Percentiles rank a stretch among this genome's conserved stretches.
Conservation (phyloP, 2,888 invertebrate species). For the Archips crataeganus region DNA sequence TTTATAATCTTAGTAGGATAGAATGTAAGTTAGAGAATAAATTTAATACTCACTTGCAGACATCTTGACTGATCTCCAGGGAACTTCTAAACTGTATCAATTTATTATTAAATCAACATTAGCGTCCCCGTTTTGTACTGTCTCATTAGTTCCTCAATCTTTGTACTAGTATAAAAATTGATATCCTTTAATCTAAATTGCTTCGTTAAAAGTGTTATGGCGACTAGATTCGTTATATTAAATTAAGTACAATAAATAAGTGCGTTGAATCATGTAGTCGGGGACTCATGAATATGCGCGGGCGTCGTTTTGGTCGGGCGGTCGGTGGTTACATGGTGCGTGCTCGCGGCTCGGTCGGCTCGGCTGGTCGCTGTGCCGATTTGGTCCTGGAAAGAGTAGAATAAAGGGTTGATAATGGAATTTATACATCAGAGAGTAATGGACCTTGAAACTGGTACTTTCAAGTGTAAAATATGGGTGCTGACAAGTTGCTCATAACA, state of each 20-base stretch:
- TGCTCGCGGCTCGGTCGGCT: conserved; percentile 54
- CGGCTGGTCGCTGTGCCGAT: conserved; percentile 52
- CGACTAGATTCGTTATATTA: conserved; percentile 83
- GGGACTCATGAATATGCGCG: conserved; percentile 77
- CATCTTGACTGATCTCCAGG: conserved; percentile 69
- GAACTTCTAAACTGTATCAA: conserved; percentile 77
- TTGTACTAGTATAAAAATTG: conserved; percentile 71
- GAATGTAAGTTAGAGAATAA: not conserved
- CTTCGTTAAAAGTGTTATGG: conserved; percentile 81
- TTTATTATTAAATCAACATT: conserved; percentile 78
- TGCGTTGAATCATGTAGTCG: conserved; percentile 77
- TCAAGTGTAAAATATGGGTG: no score
- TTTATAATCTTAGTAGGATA: no score
- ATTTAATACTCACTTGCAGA: conserved; percentile 75
- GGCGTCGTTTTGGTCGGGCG: conserved; percentile 64
- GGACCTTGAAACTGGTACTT: no score
- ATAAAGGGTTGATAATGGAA: conserved; percentile 23
- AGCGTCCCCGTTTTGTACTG: conserved; percentile 78
- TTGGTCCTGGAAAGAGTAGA: conserved; percentile 65
- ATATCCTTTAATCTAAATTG: conserved; percentile 67
- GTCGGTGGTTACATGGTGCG: conserved; percentile 83
- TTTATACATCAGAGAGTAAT: no score
- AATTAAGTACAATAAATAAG: conserved; percentile 78
- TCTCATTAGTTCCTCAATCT: conserved; percentile 61
- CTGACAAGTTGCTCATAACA: no score